Conservation (phyloP, 2,113 vertebrate species). For the Felis chaus region DNA sequence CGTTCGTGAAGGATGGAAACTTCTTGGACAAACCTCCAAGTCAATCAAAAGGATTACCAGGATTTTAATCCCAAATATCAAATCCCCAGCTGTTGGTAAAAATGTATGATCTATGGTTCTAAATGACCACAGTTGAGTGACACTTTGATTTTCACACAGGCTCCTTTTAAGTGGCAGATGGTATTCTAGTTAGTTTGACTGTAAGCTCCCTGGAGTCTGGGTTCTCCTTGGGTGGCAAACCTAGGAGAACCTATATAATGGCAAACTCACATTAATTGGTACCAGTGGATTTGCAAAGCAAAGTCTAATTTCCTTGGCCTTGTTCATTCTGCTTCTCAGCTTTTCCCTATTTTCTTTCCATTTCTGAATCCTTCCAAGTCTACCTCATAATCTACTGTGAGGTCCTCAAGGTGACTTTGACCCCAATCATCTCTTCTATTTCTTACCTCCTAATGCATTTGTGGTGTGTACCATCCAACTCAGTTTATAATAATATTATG, state of each 20-base stretch:
- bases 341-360: background rate
- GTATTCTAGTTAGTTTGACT: slow-evolving; percentile 47
- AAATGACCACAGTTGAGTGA: background rate
- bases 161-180: slow-evolving; percentile 49
- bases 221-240: background rate
- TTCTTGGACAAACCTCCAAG: slow-evolving; percentile 27
- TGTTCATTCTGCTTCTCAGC: background rate
- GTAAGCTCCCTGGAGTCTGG: background rate
- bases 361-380: background rate
- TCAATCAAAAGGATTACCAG: slow-evolving; percentile 56
- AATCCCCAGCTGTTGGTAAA: slow-evolving; percentile 63
- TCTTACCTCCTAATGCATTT: background rate
- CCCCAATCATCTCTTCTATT: background rate
- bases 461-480: background rate
- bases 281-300: background rate
- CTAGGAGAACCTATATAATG: background rate
- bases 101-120: slow-evolving; percentile 2
- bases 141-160: slow-evolving; percentile 30
- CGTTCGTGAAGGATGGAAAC: background rate
- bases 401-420: background rate
- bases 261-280: background rate
- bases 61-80: slow-evolving; percentile 38
- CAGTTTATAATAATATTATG: background rate
- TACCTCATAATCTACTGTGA: background rate
- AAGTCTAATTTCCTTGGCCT: background rate